These are phyloP conservation scores for Diachasma alloeum DNA, from an alignment of 1,140 invertebrate genomes.

Conservation along the genomic window DNA sequence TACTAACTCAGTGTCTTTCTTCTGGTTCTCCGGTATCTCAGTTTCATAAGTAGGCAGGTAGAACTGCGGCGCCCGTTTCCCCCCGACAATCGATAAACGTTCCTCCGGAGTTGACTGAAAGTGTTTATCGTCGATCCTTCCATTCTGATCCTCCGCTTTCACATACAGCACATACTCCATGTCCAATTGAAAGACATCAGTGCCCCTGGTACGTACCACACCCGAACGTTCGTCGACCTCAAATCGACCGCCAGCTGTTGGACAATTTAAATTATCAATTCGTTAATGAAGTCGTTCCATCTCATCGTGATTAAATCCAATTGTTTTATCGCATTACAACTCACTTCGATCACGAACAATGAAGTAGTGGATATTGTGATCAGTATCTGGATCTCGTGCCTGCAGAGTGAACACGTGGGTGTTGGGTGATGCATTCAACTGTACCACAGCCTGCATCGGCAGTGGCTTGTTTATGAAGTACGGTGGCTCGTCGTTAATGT, in stretches of 20 bases:
- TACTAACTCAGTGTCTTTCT: conserved; percentile 91
- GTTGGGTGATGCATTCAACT: conserved; percentile 92
- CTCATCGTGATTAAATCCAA: neutral
- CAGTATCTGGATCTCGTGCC: conserved; percentile 92
- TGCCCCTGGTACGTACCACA: conserved; percentile 90
- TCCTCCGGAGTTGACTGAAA: conserved; percentile 93
- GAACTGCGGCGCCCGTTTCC: conserved; percentile 92
- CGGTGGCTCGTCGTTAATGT: conserved; percentile 95
- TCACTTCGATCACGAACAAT: conserved; percentile 87
- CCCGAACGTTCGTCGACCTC: conserved; percentile 93
- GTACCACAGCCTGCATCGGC: conserved; percentile 96
- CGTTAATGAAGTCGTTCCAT: neutral
- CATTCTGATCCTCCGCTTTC: conserved; percentile 95
- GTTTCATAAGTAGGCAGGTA: conserved; percentile 93
- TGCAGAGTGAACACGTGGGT: conserved; percentile 95
- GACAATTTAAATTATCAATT: conserved; percentile 17
- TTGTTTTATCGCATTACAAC: conserved; percentile 18
- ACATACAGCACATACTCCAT: conserved; percentile 97
- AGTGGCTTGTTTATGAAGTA: conserved; percentile 95
- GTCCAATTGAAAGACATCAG: conserved; percentile 91
- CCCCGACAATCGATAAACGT: conserved; percentile 89
- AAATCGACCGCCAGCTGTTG: conserved; percentile 76
- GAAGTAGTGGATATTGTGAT: conserved; percentile 95
- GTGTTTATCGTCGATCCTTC: conserved; percentile 84
- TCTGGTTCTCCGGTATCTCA: conserved; percentile 94